Conservation (phyloP, 2,888 invertebrate species). For the Diadegma fenestrale region DNA sequence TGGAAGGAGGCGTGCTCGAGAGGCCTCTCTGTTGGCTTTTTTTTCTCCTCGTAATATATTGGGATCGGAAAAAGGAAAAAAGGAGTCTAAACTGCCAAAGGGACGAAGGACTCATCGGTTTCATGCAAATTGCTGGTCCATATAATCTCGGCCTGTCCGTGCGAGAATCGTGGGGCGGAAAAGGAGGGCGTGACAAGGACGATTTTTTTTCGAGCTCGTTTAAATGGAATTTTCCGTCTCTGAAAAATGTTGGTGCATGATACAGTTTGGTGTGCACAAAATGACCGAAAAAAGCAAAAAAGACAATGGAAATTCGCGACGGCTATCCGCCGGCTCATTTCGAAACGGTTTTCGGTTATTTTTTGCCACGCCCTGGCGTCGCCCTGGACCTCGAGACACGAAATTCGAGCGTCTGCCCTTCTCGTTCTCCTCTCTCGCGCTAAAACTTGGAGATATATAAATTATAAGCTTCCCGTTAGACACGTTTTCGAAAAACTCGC, state of each 20-base stretch:
- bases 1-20: constrained; percentile 37
- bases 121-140: constrained; percentile 70
- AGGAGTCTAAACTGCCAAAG: constrained; percentile 43
- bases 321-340: constrained; percentile 70
- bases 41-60: constrained; percentile 23
- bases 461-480: constrained; percentile 47
- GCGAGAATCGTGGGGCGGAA: too few species aligned
- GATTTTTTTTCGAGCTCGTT: constrained; percentile 61
- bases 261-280: constrained; percentile 37
- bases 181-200: constrained; percentile 61
- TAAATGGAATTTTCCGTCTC: constrained; percentile 58
- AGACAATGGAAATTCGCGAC: constrained; percentile 79
- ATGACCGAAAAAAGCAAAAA: constrained; percentile 50
- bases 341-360: constrained; percentile 61
- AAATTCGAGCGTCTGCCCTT: constrained; percentile 77
- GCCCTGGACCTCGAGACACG: constrained; percentile 71
- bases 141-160: neutral
- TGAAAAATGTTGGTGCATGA: constrained; percentile 21
- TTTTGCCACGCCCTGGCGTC: constrained; percentile 81
- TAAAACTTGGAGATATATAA: constrained; percentile 67
- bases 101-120: constrained; percentile 59
- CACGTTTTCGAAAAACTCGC: constrained; percentile 62
- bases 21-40: constrained; percentile 29
- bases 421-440: constrained; percentile 38
- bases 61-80: constrained; percentile 9